phyloP scores from a whole-genome alignment of 2,113 vertebrate species.

The Ictalurus furcatus region DNA sequence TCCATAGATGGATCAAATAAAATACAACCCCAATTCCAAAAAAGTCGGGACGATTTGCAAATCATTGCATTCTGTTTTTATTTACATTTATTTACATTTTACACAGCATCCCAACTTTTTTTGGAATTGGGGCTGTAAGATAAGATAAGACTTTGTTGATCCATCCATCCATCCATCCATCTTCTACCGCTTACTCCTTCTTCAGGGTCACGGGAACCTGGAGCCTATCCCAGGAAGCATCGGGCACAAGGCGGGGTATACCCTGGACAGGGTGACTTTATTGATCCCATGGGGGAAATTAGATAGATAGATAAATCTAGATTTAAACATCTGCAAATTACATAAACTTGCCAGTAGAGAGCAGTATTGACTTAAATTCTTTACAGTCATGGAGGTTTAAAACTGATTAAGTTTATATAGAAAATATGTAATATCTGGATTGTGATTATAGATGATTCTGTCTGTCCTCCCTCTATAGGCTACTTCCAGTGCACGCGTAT shows the following conservation, averaged over 20 bases:
- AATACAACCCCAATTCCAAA: not conserved
- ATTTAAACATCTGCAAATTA: not conserved
- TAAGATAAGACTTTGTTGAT: not conserved
- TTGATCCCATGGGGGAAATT: not conserved
- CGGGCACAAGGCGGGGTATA: no score
- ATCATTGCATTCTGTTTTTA: no score
- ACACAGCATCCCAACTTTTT: no score
- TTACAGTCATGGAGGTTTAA: not conserved
- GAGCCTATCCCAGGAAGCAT: no score
- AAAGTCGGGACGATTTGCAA: no score
- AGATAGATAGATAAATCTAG: not conserved
- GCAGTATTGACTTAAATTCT: conserved; percentile 16
- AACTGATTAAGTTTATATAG: not conserved
- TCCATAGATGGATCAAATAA: not conserved
- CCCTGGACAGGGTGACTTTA: not conserved
- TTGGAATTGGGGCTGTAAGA: not conserved
- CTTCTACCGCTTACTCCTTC: no score
- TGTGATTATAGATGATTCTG: not conserved
- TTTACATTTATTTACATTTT: no score
- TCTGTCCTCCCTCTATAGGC: not conserved
- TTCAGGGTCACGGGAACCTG: no score
- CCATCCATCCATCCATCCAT: no score
- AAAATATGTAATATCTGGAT: not conserved
- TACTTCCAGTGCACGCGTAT: not conserved
- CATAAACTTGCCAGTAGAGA: conserved; percentile 36